These are phyloP conservation scores for Myzus persicae DNA, from an alignment of 1,140 invertebrate species.

Conservation along the genomic window DNA sequence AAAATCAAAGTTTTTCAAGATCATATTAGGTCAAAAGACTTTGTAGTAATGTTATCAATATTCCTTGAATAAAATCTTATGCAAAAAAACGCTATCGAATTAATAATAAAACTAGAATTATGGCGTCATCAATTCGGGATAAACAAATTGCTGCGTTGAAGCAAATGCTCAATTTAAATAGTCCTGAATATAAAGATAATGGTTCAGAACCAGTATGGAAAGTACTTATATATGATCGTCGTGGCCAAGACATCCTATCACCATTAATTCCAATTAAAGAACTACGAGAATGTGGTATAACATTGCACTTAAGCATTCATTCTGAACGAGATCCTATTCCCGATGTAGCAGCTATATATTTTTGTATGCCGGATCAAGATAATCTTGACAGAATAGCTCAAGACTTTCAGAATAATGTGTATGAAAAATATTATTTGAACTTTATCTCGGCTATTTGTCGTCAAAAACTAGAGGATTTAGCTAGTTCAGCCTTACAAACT, in stretches of 20 bases:
- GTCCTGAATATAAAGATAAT: constrained; percentile 76
- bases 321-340: constrained; percentile 95
- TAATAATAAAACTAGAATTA: not conserved
- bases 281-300: constrained; percentile 93
- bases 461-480: constrained; percentile 95
- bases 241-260: constrained; percentile 98
- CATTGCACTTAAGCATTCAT: constrained; percentile 94
- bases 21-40: not conserved
- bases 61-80: not conserved
- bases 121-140: constrained; percentile 35
- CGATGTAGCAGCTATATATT: constrained; percentile 98
- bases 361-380: constrained; percentile 96
- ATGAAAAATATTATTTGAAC: constrained; percentile 96
- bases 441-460: constrained; percentile 96
- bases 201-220: constrained; percentile 92
- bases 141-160: constrained; percentile 59
- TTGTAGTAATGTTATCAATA: constrained; percentile 13
- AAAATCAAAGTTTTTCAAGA: not conserved
- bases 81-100: not conserved
- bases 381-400: constrained; percentile 94
- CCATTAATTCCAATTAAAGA: constrained; percentile 96
- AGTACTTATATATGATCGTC: constrained; percentile 93
- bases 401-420: constrained; percentile 89
- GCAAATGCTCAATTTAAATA: constrained; percentile 81
- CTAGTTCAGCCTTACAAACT: constrained; percentile 86